Percentiles rank a stretch among this genome's conserved stretches.
Evolutionary conservation across 2,113 vertebrate genomes (phyloP).

Genomic region (Thermophis baileyi): DNA sequence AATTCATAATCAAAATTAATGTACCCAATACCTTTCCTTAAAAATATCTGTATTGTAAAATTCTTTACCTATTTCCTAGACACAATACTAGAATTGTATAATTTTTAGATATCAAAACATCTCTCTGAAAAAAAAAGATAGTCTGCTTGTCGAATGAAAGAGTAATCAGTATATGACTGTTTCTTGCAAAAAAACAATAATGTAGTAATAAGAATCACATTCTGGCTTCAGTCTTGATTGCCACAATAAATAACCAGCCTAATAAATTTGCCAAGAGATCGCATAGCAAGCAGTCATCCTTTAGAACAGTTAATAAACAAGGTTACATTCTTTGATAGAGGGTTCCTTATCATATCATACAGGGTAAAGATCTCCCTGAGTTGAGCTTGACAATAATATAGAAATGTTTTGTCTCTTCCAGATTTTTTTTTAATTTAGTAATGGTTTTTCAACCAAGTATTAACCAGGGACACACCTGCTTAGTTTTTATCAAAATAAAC

Average conservation of each 20-base stretch:
- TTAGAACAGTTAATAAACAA: background rate
- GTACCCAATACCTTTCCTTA: background rate
- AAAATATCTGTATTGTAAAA: slow-evolving; percentile 9
- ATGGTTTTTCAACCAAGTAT: background rate
- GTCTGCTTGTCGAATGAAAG: slow-evolving; percentile 38
- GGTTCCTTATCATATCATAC: background rate
- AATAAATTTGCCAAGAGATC: background rate
- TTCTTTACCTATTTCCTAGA: background rate
- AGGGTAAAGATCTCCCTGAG: background rate
- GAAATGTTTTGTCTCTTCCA: background rate
- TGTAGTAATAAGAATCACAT: background rate
- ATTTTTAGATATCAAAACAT: background rate
- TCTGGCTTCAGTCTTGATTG: background rate
- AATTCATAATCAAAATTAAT: background rate
- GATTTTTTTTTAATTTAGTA: background rate
- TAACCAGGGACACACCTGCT: background rate
- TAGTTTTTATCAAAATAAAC: background rate
- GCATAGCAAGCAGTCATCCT: background rate
- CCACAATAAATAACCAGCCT: background rate
- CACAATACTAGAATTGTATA: background rate
- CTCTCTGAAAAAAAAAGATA: background rate
- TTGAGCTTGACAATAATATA: background rate
- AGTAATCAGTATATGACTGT: slow-evolving; percentile 12
- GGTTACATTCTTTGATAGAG: background rate
- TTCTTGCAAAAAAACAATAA: background rate